Percentiles rank a stretch among this genome's conserved stretches.
Evolutionary conservation across 2,113 vertebrate genomes (phyloP).

Genomic region (Elgaria multicarinata): DNA sequence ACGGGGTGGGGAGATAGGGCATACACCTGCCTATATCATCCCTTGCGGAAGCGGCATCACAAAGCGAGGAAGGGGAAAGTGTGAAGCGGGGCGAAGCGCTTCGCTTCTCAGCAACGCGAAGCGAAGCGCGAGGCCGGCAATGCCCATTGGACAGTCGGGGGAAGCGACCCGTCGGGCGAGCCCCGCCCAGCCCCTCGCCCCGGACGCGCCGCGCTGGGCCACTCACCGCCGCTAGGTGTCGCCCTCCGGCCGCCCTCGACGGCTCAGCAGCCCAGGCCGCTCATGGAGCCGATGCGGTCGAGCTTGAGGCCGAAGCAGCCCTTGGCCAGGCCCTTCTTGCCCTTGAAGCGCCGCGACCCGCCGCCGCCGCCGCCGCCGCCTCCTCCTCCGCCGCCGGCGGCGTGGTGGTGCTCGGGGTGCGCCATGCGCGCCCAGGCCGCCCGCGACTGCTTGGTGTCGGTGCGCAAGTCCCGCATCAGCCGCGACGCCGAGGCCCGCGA

Average conservation of each 20-base stretch:
- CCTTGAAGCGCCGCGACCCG: constrained; percentile 63
- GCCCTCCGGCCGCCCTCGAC: constrained; percentile 29
- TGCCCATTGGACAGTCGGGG: no score
- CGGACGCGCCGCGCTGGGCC: background rate
- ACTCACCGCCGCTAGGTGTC: constrained; percentile 81
- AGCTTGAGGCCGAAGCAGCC: constrained; percentile 97
- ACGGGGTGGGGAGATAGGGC: no score
- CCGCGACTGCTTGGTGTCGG: constrained; percentile 81
- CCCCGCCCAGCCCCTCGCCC: no score
- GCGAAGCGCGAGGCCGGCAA: no score
- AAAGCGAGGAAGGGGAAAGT: no score
- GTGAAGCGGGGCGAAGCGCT: no score
- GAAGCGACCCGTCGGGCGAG: no score
- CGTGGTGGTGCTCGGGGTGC: constrained; percentile 82
- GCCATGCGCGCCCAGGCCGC: constrained; percentile 85
- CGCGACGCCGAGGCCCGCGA: constrained; percentile 76
- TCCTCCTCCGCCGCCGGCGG: constrained; percentile 48
- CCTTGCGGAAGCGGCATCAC: no score
- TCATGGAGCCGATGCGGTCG: constrained; percentile 95
- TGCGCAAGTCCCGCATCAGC: constrained; percentile 85
- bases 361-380: constrained; percentile 62
- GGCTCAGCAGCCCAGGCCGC: constrained; percentile 93
- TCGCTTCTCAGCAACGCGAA: no score
- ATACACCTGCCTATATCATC: no score
- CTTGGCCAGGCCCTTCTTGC: constrained; percentile 87